Conservation (phyloP, 2,888 invertebrate species). For the Sceliomorpha sp. region DNA sequence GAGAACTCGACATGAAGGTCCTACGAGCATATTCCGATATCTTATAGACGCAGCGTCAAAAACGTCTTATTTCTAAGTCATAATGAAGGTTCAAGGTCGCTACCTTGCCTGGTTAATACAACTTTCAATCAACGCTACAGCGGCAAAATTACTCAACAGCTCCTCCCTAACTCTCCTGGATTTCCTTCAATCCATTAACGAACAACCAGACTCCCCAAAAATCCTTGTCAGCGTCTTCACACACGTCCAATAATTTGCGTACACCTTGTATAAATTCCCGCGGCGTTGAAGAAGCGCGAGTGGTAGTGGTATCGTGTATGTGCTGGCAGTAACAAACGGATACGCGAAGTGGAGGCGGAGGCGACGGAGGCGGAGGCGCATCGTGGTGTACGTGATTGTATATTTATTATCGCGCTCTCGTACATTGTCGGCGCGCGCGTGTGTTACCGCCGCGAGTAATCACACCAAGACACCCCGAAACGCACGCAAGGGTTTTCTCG, state of each 20-base stretch:
- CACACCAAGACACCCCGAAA: conserved; percentile 60
- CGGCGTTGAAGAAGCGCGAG: conserved; percentile 35
- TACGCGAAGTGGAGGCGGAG: conserved; percentile 57
- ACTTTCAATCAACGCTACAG: too few relatives aligned
- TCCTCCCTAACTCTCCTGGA: too few relatives aligned
- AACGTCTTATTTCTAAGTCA: too few relatives aligned
- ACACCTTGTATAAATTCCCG: conserved; percentile 45
- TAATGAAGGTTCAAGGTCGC: too few relatives aligned
- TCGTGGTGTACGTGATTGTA: conserved; percentile 53
- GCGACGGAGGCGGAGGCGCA: conserved; percentile 55
- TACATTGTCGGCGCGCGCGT: conserved; percentile 32
- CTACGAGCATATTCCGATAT: too few relatives aligned
- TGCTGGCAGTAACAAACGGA: conserved; percentile 58
- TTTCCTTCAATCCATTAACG: conserved; percentile 8
- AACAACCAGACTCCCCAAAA: conserved; percentile 4
- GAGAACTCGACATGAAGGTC: too few relatives aligned
- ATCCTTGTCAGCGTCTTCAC: conserved; percentile 40
- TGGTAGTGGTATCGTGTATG: conserved; percentile 28
- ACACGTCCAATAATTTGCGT: conserved; percentile 45
- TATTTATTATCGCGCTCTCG: conserved; percentile 49
- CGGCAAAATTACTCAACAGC: too few relatives aligned
- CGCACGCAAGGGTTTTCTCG: conserved; percentile 78
- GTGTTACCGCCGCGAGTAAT: conserved; percentile 55
- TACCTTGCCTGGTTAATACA: too few relatives aligned
- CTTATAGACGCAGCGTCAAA: too few relatives aligned